Conservation (phyloP, 2,888 invertebrate genomes). For the Perdita meconis region DNA sequence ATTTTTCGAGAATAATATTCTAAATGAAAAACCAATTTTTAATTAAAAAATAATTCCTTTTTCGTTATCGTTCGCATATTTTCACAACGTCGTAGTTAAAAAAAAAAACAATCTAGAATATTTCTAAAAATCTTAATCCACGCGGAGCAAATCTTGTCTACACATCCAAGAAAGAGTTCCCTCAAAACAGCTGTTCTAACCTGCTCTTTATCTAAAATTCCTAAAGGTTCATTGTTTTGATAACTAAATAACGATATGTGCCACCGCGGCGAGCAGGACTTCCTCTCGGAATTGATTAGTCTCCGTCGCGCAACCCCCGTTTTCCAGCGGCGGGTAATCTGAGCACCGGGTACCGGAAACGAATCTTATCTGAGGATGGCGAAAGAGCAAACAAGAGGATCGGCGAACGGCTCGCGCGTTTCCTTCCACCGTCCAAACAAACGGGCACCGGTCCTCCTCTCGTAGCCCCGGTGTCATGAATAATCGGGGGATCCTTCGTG, state of each 20-base stretch:
- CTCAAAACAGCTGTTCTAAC: not conserved
- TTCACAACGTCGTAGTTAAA: too few relatives aligned
- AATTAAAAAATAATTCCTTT: too few relatives aligned
- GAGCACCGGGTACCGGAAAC: slow-evolving; percentile 55
- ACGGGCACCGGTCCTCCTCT: slow-evolving; percentile 34
- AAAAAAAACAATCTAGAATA: too few relatives aligned
- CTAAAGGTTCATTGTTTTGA: not conserved
- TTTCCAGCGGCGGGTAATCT: slow-evolving; percentile 22
- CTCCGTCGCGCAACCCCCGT: slow-evolving; percentile 6
- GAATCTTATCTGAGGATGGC: slow-evolving; percentile 61
- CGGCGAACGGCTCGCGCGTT: slow-evolving; percentile 54
- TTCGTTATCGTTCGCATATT: not conserved
- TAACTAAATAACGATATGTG: slow-evolving; percentile 7
- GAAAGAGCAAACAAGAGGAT: slow-evolving; percentile 65
- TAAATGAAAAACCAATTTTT: too few relatives aligned
- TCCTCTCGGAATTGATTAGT: slow-evolving; percentile 51
- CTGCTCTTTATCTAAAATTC: not conserved
- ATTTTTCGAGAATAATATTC: too few relatives aligned
- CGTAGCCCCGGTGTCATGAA: slow-evolving; percentile 72
- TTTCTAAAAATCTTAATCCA: too few relatives aligned
- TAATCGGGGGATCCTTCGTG: slow-evolving; percentile 76
- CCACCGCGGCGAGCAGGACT: slow-evolving; percentile 35
- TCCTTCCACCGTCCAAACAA: slow-evolving; percentile 64
- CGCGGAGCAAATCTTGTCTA: too few relatives aligned
- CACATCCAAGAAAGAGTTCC: not conserved